Conservation (phyloP, 1,140 invertebrate species). For the Drosophila rhopaloa region DNA sequence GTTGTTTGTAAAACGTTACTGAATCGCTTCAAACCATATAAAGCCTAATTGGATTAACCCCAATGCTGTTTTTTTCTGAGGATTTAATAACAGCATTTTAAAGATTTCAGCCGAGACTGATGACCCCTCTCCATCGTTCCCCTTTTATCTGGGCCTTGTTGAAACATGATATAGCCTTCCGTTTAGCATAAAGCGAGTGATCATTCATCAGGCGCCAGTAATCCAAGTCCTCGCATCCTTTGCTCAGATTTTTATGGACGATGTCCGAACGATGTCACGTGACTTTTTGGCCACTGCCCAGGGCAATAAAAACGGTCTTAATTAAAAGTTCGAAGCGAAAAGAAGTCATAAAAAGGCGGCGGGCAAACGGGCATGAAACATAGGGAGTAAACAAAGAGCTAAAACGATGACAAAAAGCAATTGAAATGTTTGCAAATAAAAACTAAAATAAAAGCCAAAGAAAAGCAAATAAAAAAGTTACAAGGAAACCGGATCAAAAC, state of each 20-base stretch:
- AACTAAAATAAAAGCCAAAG: slow-evolving; percentile 28
- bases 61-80: slow-evolving; percentile 7
- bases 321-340: slow-evolving; percentile 15
- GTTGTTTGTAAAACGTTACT: slow-evolving; percentile 14
- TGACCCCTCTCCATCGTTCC: slow-evolving; percentile 2
- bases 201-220: slow-evolving; percentile 37
- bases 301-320: slow-evolving; percentile 34
- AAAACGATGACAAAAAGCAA: slow-evolving; percentile 41
- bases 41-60: slow-evolving; percentile 33
- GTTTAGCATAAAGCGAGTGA: slow-evolving; percentile 30
- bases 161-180: slow-evolving; percentile 40
- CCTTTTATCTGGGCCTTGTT: slow-evolving; percentile 3
- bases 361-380: slow-evolving; percentile 34
- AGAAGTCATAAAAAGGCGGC: slow-evolving; percentile 43
- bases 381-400: slow-evolving; percentile 27
- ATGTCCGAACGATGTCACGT: slow-evolving; percentile 28
- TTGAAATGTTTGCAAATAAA: slow-evolving; percentile 54
- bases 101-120: slow-evolving; percentile 23
- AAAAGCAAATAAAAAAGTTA: slow-evolving; percentile 18
- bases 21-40: slow-evolving; percentile 8
- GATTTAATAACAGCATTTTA: slow-evolving; percentile 28
- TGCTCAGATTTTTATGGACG: slow-evolving; percentile 31
- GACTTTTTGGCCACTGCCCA: slow-evolving; percentile 23
- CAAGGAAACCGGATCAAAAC: slow-evolving; percentile 25
- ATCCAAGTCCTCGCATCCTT: slow-evolving; percentile 26